Evolutionary conservation across 2,888 invertebrate genomes (phyloP), one percentile per base, ranked within the genome.

Genomic region (Chrysotoxum bicinctum): DNA sequence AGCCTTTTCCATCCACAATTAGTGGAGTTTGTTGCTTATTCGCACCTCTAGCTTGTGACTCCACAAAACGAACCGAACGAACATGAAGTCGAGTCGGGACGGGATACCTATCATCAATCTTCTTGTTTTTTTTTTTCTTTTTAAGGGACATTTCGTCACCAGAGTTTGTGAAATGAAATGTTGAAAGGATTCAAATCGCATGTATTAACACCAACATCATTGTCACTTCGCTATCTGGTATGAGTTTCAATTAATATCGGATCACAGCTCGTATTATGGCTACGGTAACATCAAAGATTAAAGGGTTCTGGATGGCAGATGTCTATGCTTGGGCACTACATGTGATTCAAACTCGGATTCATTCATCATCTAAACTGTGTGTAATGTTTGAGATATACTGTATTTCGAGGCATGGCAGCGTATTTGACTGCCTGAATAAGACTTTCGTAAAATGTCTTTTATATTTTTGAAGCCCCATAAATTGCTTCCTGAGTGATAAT

Each of bases 201-300:
- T 66, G 81, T 50, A 77, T 77, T 54, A 62, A 56, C 69, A 62
- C 75, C 54, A 54, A 35, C 58, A 43, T 81, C 81, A 58, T 35
- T 60, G 58, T 69, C 50, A 73, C 60, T 58, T 76, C 50, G 54
- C 60, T 77, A 62, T 73, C 48, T 48, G 68, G 60, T 23, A 30
- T 62, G 69, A 21, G 58, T 45, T 68, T 78, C 50, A 73, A 83
- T 78, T 83, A 78, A 69, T 73, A 73, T 83, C 62, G 76, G 77
- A 78, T 83, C 82, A 68, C 52, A 62, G 68, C 52, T 58, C 19
- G 35, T 37, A 37, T 21, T 3, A 35, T 35, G 12, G 32, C 19
- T 32, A 52, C 68, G 68, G 64, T 64, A 66, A 10, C 12, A 30
- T 60, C 50, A 48, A 73, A 43, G 19, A 32, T 58, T 50, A 77